Conservation (phyloP, 2,888 invertebrate species). For the Hermaeophaga mercurialis region DNA sequence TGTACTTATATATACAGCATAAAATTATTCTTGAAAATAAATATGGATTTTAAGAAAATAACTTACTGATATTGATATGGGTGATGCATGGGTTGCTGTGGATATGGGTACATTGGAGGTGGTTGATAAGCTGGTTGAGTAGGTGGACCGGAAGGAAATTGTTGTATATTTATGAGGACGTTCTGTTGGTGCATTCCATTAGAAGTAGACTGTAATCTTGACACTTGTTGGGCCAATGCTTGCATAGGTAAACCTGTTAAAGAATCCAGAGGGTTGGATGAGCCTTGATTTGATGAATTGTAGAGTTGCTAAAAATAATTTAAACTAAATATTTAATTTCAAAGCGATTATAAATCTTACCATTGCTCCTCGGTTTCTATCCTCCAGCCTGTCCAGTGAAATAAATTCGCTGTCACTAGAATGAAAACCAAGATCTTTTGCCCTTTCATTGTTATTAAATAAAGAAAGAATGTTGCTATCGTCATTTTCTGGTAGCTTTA, state of each 20-base stretch:
- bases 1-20: background rate
- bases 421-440: slow-evolving; percentile 55
- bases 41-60: slow-evolving; percentile 9
- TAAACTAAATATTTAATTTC: background rate
- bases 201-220: slow-evolving; percentile 50
- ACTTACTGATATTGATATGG: slow-evolving; percentile 55
- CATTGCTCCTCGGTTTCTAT: slow-evolving; percentile 50
- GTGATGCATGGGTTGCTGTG: slow-evolving; percentile 55
- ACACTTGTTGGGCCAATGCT: slow-evolving; percentile 59
- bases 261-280: slow-evolving; percentile 47
- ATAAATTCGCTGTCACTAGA: slow-evolving; percentile 56
- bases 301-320: slow-evolving; percentile 50
- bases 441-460: slow-evolving; percentile 53
- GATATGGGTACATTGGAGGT: slow-evolving; percentile 57
- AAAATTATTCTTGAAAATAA: slow-evolving; percentile 11
- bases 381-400: slow-evolving; percentile 53
- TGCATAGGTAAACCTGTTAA: slow-evolving; percentile 58
- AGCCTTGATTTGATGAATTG: slow-evolving; percentile 45
- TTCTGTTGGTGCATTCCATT: slow-evolving; percentile 65
- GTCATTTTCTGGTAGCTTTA: slow-evolving; percentile 51
- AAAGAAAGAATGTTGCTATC: slow-evolving; percentile 51
- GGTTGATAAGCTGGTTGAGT: slow-evolving; percentile 58
- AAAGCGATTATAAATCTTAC: slow-evolving; percentile 39
- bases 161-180: slow-evolving; percentile 69
- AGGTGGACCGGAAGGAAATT: slow-evolving; percentile 62